Evolutionary conservation across 2,797 vertebrate genomes (phyloP).

Genomic region (Siniperca undulata): DNA sequence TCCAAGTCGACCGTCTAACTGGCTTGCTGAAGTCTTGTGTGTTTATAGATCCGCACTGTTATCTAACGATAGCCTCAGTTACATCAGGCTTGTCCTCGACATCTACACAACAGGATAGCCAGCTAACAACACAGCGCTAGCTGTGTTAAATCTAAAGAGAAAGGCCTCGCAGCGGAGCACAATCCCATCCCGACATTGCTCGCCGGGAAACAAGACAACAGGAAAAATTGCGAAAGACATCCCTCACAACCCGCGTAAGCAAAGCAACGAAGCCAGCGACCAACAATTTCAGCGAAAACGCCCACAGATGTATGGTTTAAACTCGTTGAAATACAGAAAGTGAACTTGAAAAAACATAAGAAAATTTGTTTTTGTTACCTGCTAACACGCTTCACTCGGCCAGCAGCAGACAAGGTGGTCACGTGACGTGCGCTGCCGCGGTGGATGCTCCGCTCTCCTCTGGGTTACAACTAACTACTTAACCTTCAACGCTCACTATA

Average conservation of each 20-base stretch:
- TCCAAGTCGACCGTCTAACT: conserved; percentile 42
- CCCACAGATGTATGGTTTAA: fast-evolving
- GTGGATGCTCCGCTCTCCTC: conserved; percentile 68
- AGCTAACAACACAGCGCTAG: conserved; percentile 47
- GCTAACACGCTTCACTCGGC: conserved; percentile 87
- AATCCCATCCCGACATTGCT: conserved; percentile 81
- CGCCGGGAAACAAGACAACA: conserved; percentile 81
- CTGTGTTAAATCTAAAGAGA: conserved; percentile 51
- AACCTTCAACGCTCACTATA: background rate
- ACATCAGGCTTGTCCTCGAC: background rate
- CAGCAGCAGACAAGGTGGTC: conserved; percentile 87
- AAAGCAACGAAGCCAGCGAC: background rate
- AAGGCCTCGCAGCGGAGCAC: conserved; percentile 77
- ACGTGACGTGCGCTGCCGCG: conserved; percentile 83
- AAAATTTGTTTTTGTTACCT: conserved; percentile 85
- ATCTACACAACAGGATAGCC: conserved; percentile 16
- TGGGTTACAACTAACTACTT: conserved; percentile 39
- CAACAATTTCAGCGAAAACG: background rate
- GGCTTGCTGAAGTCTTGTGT: background rate
- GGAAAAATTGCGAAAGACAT: conserved; percentile 76
- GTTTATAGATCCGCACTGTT: background rate
- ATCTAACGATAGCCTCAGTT: background rate
- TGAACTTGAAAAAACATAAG: conserved; percentile 30
- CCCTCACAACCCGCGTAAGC: conserved; percentile 29
- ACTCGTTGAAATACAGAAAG: background rate